phyloP scores from a whole-genome alignment of 2,113 vertebrate species.

The Athene cunicularia region DNA sequence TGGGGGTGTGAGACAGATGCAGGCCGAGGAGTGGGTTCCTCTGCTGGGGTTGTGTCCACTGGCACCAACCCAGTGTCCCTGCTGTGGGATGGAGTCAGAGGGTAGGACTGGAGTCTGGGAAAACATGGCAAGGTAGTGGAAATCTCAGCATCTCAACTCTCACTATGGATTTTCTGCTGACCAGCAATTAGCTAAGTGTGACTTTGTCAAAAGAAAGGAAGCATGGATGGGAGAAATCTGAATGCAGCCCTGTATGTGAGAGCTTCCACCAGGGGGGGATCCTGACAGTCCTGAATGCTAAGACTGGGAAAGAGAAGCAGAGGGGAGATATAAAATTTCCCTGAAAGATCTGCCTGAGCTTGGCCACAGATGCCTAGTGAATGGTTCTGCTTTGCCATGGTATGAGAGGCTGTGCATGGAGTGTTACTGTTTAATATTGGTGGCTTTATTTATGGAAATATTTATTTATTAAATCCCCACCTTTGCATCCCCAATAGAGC shows the following conservation, averaged over 20 bases:
- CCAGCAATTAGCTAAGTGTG: rapidly evolving
- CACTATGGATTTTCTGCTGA: background rate
- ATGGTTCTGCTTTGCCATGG: background rate
- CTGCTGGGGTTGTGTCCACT: background rate
- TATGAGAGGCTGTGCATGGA: background rate
- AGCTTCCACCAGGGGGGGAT: background rate
- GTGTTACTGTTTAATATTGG: background rate
- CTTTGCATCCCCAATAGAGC: background rate
- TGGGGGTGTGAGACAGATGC: background rate
- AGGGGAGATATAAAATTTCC: background rate
- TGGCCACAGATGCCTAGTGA: background rate
- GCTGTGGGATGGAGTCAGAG: background rate
- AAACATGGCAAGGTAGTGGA: background rate
- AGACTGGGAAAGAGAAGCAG: background rate
- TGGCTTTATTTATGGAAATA: background rate
- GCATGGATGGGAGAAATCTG: background rate
- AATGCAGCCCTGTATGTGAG: background rate
- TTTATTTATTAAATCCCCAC: background rate
- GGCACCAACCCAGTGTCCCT: background rate
- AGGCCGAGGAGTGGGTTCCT: background rate
- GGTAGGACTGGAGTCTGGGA: background rate
- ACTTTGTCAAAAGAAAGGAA: background rate
- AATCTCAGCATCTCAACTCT: background rate
- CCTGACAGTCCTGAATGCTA: background rate
- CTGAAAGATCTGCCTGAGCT: background rate